Base-by-base conservation (phyloP, 2,113 vertebrate genomes). In the Argyrosomus japonicus region DNA sequence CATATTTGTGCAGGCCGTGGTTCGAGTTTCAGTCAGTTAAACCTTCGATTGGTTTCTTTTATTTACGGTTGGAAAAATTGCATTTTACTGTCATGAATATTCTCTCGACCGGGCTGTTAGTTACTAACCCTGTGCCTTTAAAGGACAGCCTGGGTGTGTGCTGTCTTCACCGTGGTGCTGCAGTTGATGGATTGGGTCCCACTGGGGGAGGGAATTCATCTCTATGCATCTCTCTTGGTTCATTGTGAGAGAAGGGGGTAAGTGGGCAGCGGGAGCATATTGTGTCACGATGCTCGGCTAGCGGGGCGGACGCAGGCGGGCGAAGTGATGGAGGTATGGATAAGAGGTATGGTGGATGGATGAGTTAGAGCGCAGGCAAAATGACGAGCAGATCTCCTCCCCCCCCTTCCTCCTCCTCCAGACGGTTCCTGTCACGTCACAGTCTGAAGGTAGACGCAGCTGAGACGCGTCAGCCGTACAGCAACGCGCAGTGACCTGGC, bases 131-230 rank as follows among this genome's bases (percentile, higher is more conserved):
- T 72, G 68, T 50, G 79, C 69, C 64, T 90, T 82, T 83, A 85
- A 83, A 82, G 74, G 58, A 64, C 19, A 1, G 29, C 51, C 70
- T 82, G 72, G 56, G 51, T 71, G 58, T 50, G 60, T 54, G 53
- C 43, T 25, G 64, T 79, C 73, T 25, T 63, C 58, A 21, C n/a
- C 58, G 50, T 63, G 25, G 63, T 51, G 25, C 83, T 74, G 83
- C 79, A 51, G 68, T 68, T 90, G 87, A 92, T 90, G 83, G 88
- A 92, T 87, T 75, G 81, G 67, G 72, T 89, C 79, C 71, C 68
- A 70, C 32, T 40, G 69, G 75, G 85, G 88, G 82, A 79, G 75
- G 87, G 71, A 67, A 53, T 68, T 73, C 78, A 70, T 88, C 75
- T 79, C 77, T 60, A 64, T 87, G 63, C 81, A 29, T 77, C 64